A percentile compares a stretch with the other conserved stretches of the same genome.
These are phyloP conservation scores for Pocillopora meandrina DNA, from an alignment of 92 coral and sea anemone genomes.

Conservation along the genomic window DNA sequence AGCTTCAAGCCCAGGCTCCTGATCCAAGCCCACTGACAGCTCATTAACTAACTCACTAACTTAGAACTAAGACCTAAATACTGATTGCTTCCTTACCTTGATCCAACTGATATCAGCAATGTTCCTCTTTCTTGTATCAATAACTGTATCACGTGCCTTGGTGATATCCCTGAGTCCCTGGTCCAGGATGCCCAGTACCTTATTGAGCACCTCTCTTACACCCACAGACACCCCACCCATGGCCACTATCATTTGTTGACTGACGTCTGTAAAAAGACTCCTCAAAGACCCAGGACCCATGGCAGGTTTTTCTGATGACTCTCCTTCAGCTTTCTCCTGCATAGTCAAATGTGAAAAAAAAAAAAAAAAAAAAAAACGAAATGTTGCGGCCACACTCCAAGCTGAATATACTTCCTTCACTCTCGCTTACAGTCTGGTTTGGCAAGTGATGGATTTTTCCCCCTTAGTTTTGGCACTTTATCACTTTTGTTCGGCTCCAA, in stretches of 20 bases:
- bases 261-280: constrained; percentile 48
- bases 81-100: constrained; percentile 46
- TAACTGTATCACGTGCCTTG: constrained; percentile 73
- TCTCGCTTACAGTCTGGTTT: too few species aligned
- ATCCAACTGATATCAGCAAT: constrained; percentile 77
- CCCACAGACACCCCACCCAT: constrained; percentile 65
- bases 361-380: too few species aligned
- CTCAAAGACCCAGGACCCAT: constrained; percentile 24
- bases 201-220: constrained; percentile 62
- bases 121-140: constrained; percentile 53
- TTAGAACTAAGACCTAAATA: not conserved
- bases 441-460: too few species aligned
- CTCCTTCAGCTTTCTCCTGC: constrained; percentile 46
- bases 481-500: too few species aligned
- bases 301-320: constrained; percentile 34
- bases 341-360: not conserved
- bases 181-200: constrained; percentile 62
- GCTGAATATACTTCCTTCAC: too few species aligned
- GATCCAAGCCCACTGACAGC: too few species aligned
- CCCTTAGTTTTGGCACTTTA: too few species aligned
- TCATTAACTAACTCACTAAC: too few species aligned
- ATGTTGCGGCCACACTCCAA: too few species aligned
- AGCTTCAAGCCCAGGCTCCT: too few species aligned
- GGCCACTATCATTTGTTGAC: constrained; percentile 49
- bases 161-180: constrained; percentile 73